Base-by-base conservation (phyloP, 2,797 vertebrate genomes). In the Gallinago stenura region DNA sequence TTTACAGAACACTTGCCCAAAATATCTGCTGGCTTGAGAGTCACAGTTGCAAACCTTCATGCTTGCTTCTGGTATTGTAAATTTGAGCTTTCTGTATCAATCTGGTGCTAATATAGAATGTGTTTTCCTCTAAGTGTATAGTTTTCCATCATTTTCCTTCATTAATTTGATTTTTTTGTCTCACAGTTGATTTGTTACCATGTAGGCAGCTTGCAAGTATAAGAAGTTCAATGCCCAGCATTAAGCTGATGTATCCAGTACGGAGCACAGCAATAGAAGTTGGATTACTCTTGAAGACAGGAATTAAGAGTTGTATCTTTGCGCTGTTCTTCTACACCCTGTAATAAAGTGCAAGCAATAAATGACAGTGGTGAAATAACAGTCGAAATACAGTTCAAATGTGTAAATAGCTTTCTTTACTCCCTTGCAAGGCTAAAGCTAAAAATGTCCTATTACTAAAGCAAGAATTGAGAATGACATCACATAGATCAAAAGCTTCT, bases 61-160 rank as follows among this genome's bases (percentile, higher is more conserved):
- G n/a, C 24, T 72, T 39, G 16, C 24, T 39, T 57, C 46, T 50
- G 6, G 9, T 41, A 28, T 3, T 2, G 1, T 0, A 65, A 11
- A 56, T 37, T 8, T 26, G 56, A 91, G 37, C 33, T 35, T 56
- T 62, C 75, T n/a, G 12, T 9, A 25, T 4, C 26, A 19, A 30
- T 33, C 28, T 43, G 33, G 50, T 60, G 60, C 28, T 50, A 50
- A 50, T 0, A 3, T 1, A 19, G 24, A 69, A 68, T 13, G n/a
- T 12, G 15, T 21, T 69, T 80, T 76, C 61, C 41, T 66, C 65
- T 9, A 68, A 72, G 22, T 20, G 4, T 51, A 48, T 30, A 1
- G 2, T 37, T 62, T 56, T 33, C 16, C 17, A 70, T 61, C 2
- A 28, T 70, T 84, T 65, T 48, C 25, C 65, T 45, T 75, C 35